Evolutionary conservation across 1,140 invertebrate species (phyloP), one percentile per base, ranked within the genome.

Genomic region (Andrena cerasifolii): DNA sequence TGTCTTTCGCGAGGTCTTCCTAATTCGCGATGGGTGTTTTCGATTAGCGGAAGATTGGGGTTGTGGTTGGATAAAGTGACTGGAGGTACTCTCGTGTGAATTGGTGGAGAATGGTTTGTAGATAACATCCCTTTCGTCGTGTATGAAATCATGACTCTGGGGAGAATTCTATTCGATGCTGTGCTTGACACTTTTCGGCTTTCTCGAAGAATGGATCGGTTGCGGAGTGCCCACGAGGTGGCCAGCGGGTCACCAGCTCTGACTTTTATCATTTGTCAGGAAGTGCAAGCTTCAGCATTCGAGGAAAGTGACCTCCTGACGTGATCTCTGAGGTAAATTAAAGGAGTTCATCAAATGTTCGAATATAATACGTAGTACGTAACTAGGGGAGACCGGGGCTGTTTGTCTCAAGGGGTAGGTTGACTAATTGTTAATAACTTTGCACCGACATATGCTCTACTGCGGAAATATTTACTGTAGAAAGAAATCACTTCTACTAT

Each of bases 191-290:
- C 21, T 62, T 51, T 51, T 18, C 58, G 7, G 1, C 18, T n/a
- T n/a, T n/a, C n/a, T n/a, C n/a, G 58, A n/a, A 59, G 31, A 36
- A 59, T 59, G 58, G 58, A 31, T 36, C 21, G 18, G 5, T 28
- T 6, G 3, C 28, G 14, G 54, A 18, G 58, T n/a, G 18, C 16
- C 58, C 31, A 5, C 18, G 58, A n/a, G 16, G 10, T 33, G 31
- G 21, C 31, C 31, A 21, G 12, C 31, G 31, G 58, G 58, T 59
- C 31, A 31, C 58, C 31, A 33, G 33, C n/a, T 31, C 31, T 12
- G 58, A n/a, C 33, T 62, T 49, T 36, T 58, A 73, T 73, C 71
- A 65, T 61, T 49, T 45, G 36, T 74, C 71, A 43, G 51, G 71
- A 74, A 65, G 53, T 74, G 65, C n/a, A n/a, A n/a, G n/a, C n/a